A percentile compares a stretch with the other conserved stretches of the same genome.
Conservation (phyloP, 2,797 vertebrate species). For the Hypotaenidia philippensis region DNA sequence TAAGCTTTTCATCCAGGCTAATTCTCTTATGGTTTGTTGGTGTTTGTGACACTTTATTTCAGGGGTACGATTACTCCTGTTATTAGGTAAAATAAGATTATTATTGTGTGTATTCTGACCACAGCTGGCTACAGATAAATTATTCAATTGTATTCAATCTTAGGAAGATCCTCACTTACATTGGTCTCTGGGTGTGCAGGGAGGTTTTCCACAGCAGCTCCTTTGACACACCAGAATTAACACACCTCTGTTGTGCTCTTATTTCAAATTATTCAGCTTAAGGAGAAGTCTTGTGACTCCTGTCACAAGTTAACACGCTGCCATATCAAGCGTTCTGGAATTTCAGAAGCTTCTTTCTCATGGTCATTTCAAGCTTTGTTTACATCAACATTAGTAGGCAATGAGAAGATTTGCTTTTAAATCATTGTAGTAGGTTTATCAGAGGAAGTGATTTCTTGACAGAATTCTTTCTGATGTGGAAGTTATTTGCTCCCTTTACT, state of each 20-base stretch:
- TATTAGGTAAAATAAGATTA: background rate
- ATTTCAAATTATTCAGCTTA: background rate
- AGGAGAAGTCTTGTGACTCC: background rate
- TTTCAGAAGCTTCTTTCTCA: background rate
- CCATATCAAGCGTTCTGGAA: background rate
- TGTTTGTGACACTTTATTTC: background rate
- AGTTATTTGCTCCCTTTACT: background rate
- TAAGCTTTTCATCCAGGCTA: background rate
- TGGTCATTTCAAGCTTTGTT: background rate
- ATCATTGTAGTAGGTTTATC: background rate
- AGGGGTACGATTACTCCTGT: background rate
- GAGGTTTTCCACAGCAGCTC: background rate
- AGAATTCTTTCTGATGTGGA: background rate
- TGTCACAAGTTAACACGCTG: background rate
- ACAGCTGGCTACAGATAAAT: background rate
- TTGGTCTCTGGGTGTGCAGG: background rate
- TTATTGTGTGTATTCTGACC: background rate
- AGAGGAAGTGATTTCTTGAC: background rate
- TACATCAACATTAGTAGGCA: background rate
- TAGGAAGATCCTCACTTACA: background rate
- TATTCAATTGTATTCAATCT: background rate
- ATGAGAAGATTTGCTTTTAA: background rate
- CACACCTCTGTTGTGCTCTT: background rate
- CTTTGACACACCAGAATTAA: background rate
- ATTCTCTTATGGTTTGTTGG: background rate